These are phyloP conservation scores for Hypena proboscidalis DNA, from an alignment of 2,888 invertebrate genomes.

Conservation along the genomic window DNA sequence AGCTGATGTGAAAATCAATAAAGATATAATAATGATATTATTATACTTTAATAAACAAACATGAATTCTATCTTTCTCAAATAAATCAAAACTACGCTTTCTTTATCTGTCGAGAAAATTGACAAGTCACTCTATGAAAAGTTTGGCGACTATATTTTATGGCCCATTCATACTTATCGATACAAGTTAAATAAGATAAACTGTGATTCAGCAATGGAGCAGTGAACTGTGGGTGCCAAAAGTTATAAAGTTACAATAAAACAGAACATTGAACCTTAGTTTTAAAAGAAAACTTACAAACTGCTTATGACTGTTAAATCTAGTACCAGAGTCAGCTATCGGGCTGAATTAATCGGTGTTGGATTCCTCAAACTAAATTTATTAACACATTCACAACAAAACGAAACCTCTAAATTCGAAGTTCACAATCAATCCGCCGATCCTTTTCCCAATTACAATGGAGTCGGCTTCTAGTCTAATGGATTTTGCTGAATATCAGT, in stretches of 20 bases:
- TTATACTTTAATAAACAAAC: constrained; percentile 49
- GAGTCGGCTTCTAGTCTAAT: no score
- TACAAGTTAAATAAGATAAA: constrained; percentile 17
- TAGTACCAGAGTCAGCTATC: no score
- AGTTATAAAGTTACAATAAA: constrained; percentile 1
- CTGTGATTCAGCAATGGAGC: constrained; percentile 15
- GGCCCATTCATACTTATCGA: constrained; percentile 24
- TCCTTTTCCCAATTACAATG: no score
- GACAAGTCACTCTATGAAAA: constrained; percentile 36
- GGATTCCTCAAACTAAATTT: no score
- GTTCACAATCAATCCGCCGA: no score
- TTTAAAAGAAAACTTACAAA: no score
- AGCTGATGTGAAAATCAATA: constrained; percentile 47
- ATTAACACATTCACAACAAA: no score
- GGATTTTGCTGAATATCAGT: no score
- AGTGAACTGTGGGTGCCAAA: constrained; percentile 3
- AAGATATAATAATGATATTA: constrained; percentile 52
- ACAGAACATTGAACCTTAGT: not conserved
- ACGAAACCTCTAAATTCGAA: no score
- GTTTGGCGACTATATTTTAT: constrained; percentile 28
- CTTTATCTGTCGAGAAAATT: constrained; percentile 32
- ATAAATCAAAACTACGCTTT: constrained; percentile 37
- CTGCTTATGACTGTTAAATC: no score
- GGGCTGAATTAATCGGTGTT: no score
- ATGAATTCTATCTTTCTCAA: constrained; percentile 44